A percentile compares a stretch with the other conserved stretches of the same genome.
These are phyloP conservation scores for Hydropotes inermis DNA, from an alignment of 2,113 vertebrate species.

Conservation along the genomic window DNA sequence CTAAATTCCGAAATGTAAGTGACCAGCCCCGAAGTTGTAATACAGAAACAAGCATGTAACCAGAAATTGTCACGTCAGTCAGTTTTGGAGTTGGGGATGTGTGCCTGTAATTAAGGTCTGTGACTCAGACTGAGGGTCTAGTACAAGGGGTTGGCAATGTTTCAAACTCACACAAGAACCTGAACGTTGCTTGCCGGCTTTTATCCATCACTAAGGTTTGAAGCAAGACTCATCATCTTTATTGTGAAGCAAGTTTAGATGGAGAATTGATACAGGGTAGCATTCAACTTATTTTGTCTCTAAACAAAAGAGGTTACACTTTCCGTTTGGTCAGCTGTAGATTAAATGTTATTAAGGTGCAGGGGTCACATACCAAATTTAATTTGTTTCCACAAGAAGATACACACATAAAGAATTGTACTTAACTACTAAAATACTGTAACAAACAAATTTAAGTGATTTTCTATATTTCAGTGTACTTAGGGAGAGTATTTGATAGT, in stretches of 20 bases:
- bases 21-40: not conserved
- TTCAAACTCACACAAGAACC: not conserved
- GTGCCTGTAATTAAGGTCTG: not conserved
- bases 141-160: not conserved
- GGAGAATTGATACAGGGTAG: not conserved
- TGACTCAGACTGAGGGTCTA: not conserved
- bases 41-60: not conserved
- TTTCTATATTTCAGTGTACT: not conserved
- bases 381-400: constrained; percentile 41
- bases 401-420: not conserved
- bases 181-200: not conserved
- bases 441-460: not conserved
- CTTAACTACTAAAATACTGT: not conserved
- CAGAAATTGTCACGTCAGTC: not conserved
- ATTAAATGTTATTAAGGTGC: constrained; percentile 35
- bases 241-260: not conserved
- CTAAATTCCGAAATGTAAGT: not conserved
- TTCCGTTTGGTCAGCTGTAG: constrained; percentile 41
- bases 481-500: not conserved
- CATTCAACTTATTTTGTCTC: constrained; percentile 8
- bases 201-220: not conserved
- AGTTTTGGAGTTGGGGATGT: not conserved
- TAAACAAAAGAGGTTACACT: constrained; percentile 23
- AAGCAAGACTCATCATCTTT: not conserved
- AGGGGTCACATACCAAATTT: constrained; percentile 45